Base-by-base conservation (phyloP, 2,113 vertebrate species). In the Cephalopterus ornatus region DNA sequence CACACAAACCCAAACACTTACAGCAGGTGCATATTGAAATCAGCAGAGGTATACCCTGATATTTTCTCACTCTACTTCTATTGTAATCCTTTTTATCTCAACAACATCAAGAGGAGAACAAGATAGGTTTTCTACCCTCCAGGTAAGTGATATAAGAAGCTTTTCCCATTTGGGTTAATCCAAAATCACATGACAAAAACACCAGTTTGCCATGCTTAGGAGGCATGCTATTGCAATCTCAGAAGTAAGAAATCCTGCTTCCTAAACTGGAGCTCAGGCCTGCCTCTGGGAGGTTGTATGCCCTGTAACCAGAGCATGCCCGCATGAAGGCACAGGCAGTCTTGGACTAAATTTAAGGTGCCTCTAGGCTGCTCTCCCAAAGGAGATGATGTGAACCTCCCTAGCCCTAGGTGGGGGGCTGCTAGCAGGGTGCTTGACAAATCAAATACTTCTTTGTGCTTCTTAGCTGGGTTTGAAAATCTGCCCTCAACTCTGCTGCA, bases 191-290 rank as follows among this genome's bases (percentile, higher is more conserved):
- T 22, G 26, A 75, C 28, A 66, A 49, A 85, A 53, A 20, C 35
- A 58, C 9, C 28, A 33, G n/a, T 85, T 86, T 62, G 21, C 85
- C 21, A 14, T 10, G 14, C 21, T 84, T 47, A 61, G 66, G 61
- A 85, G 35, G 39, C 33, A 27, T 28, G 14, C 28, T 55, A 24
- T 50, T 61, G n/a, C 14, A n/a, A n/a, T 35, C 33, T 41, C 27
- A n/a, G 46, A 55, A 50, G 14, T 16, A 42, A 73, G 55, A 77
- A 93, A 80, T 76, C 44, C 52, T 41, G 11, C 59, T 95, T 82
- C 86, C 66, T 74, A 55, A 76, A 58, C 3, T 1, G 1, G 15
- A 42, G 42, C 20, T 58, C 0, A 0, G 42, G 44, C 12, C 27
- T 10, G 3, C 7, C n/a, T n/a, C 17, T 28, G 33, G 14, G 24